phyloP scores from a whole-genome alignment of 2,113 vertebrate genomes.

The Larimichthys crocea region DNA sequence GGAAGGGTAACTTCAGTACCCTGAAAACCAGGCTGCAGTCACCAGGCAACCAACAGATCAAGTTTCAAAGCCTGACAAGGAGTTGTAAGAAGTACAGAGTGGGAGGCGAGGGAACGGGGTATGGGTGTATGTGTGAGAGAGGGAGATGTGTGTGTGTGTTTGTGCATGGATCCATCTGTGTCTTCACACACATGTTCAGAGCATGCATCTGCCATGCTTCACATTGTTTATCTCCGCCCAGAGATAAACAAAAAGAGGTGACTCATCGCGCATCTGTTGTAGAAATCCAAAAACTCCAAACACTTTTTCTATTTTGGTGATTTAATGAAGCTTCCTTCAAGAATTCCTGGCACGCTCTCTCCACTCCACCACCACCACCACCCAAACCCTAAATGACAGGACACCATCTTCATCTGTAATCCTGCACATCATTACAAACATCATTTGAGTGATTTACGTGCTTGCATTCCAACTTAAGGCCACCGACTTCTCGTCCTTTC shows the following conservation, averaged over 20 bases:
- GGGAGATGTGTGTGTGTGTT: slow-evolving; percentile 2
- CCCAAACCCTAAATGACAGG: slow-evolving; percentile 63
- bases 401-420: slow-evolving; percentile 50
- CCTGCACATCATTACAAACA: slow-evolving; percentile 45
- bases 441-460: slow-evolving; percentile 62
- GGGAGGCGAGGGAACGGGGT: slow-evolving; percentile 32
- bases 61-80: slow-evolving; percentile 83
- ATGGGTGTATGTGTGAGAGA: slow-evolving; percentile 40
- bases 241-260: slow-evolving; percentile 38
- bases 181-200: slow-evolving; percentile 32
- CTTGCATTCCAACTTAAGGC: slow-evolving; percentile 35
- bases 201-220: slow-evolving; percentile 33
- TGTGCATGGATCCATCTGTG: slow-evolving; percentile 40
- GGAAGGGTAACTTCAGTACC: slow-evolving; percentile 60
- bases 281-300: slow-evolving; percentile 12
- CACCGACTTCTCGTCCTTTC: slow-evolving; percentile 24
- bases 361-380: slow-evolving; percentile 21
- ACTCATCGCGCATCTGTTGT: background rate
- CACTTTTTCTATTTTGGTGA: background rate
- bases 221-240: slow-evolving; percentile 30
- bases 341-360: slow-evolving; percentile 43
- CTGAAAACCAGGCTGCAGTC: slow-evolving; percentile 77
- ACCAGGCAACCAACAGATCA: slow-evolving; percentile 83
- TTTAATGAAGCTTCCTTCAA: slow-evolving; percentile 37
- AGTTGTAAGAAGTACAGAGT: slow-evolving; percentile 76